Evolutionary conservation across 1,140 invertebrate genomes (phyloP), one percentile per base, ranked within the genome.

Genomic region (Drosophila sulfurigaster): DNA sequence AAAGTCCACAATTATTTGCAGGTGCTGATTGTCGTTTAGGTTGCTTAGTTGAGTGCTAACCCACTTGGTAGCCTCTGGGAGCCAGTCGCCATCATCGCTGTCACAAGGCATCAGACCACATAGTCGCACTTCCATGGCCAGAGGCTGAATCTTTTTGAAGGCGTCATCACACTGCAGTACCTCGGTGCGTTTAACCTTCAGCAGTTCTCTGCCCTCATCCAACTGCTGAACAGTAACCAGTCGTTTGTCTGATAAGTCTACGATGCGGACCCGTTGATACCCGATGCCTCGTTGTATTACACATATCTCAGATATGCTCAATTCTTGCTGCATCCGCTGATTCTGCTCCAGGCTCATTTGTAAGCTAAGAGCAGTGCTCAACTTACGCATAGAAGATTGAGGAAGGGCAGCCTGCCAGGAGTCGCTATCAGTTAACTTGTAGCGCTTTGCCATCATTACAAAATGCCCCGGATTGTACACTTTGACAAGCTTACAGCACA

Each of bases 41-140:
- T 3, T 8, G 5, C 20, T 28, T 0, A 89, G 56, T 2, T 28
- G 3, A 2, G 58, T 13, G 0, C 32, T 25, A 0, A 78, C 64
- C 74, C 70, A 88, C 11, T 59, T 16, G 4, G 4, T 64, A 2
- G 70, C 51, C 4, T 75, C 45, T 0, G 16, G 0, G 1, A 16
- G 10, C 74, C 85, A 70, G 2, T 20, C 20, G 1, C 30, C 43
- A 2, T 35, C 51, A 7, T 15, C 48, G 5, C 6, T 46, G 28
- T n/a, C n/a, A 1, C 35, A 3, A 4, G 63, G 56, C 15, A 35
- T 5, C 5, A 88, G 5, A 0, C 59, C 64, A 4, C 43, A 25
- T 1, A 88, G 13, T 8, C 60, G 45, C 3, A 89, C 79, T 16
- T 89, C 75, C 16, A 89, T 54, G 2, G 69, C 73, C 15, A 89